These are phyloP conservation scores for Callipepla californica DNA, from an alignment of 2,113 vertebrate genomes.

Conservation along the genomic window DNA sequence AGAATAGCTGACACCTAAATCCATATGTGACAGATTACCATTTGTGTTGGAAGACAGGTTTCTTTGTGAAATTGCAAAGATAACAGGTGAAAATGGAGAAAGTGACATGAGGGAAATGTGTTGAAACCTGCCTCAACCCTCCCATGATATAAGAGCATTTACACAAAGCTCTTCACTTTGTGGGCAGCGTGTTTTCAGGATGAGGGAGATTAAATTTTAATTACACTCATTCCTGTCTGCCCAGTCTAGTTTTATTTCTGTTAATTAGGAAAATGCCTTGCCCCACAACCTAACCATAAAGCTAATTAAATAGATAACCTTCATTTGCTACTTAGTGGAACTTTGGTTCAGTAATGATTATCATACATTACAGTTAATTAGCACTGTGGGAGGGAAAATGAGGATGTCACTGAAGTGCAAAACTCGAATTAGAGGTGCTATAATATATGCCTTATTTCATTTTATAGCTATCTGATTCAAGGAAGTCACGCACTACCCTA, in stretches of 20 bases:
- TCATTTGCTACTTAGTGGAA: constrained; percentile 40
- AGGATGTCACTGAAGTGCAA: constrained; percentile 26
- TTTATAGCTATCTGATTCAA: constrained; percentile 15
- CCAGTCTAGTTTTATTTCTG: constrained; percentile 43
- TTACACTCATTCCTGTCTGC: constrained; percentile 56
- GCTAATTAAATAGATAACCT: constrained; percentile 53
- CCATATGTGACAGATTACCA: constrained; percentile 68
- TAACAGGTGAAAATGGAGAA: constrained; percentile 72
- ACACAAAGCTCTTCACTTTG: constrained; percentile 47
- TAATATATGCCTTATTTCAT: background rate
- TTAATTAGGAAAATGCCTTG: constrained; percentile 59
- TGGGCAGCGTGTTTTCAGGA: constrained; percentile 42
- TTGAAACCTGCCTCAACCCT: constrained; percentile 66
- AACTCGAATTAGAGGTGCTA: constrained; percentile 1
- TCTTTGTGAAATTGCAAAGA: constrained; percentile 44
- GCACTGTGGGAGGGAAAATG: constrained; percentile 32
- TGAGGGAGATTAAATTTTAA: constrained; percentile 62
- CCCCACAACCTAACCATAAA: constrained; percentile 29
- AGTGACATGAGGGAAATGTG: constrained; percentile 64
- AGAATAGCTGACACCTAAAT: constrained; percentile 71
- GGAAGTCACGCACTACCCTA: background rate
- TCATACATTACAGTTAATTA: constrained; percentile 57
- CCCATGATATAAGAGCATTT: constrained; percentile 46
- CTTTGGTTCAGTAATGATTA: constrained; percentile 45
- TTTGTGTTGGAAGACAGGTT: constrained; percentile 64